Evolutionary conservation across 2,113 vertebrate genomes (phyloP).

Genomic region (Piprites chloris): DNA sequence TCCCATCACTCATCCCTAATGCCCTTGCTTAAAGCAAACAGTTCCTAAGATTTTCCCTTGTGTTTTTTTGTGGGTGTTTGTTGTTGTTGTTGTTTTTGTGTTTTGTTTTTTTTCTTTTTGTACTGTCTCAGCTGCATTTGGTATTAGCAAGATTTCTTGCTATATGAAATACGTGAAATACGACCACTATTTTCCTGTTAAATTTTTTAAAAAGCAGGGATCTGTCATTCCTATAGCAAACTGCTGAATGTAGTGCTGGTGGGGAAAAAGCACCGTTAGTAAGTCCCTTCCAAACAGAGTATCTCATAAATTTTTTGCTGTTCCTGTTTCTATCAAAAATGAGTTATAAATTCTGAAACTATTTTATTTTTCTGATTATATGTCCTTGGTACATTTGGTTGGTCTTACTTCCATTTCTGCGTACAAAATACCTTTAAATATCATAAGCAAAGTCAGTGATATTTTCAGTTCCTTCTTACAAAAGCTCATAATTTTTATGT

Average conservation of each 20-base stretch:
- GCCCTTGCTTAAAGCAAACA: neutral
- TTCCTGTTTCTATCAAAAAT: neutral
- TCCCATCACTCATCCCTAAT: neutral
- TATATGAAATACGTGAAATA: too few species aligned
- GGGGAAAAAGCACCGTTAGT: neutral
- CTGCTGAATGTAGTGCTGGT: neutral
- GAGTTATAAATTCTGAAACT: neutral
- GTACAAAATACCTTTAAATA: neutral
- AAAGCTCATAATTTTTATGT: neutral
- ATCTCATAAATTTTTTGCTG: neutral
- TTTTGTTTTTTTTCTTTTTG: neutral
- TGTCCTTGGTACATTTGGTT: neutral
- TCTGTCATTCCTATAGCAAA: neutral
- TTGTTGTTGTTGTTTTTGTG: neutral
- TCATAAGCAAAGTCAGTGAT: neutral
- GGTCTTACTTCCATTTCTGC: neutral
- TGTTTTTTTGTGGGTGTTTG: neutral
- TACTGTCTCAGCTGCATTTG: neutral
- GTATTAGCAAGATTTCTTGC: neutral
- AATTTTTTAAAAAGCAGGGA: neutral
- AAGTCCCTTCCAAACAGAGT: neutral
- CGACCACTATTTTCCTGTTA: neutral
- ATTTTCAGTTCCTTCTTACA: neutral
- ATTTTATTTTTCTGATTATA: neutral
- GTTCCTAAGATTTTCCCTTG: neutral